Conservation (phyloP, 2,888 invertebrate species). For the Erynnis tages region DNA sequence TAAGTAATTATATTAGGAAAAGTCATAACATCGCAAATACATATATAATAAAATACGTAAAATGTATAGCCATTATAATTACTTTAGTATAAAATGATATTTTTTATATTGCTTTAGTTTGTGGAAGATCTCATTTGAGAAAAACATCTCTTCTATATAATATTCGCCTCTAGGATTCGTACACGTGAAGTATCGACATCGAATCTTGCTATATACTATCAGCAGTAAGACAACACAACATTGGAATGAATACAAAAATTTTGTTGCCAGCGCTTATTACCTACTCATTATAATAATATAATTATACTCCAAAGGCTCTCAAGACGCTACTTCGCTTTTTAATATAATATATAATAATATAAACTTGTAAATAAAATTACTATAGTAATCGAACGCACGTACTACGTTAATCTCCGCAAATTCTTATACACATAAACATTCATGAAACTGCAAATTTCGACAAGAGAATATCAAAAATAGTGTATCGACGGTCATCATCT, state of each 20-base stretch:
- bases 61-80: slow-evolving; percentile 31
- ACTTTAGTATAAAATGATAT: slow-evolving; percentile 37
- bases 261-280: slow-evolving; percentile 63
- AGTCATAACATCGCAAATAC: slow-evolving; percentile 6
- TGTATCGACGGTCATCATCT: slow-evolving; percentile 71
- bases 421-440: slow-evolving; percentile 59
- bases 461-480: slow-evolving; percentile 82
- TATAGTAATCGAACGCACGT: slow-evolving; percentile 68
- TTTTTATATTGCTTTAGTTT: slow-evolving; percentile 66
- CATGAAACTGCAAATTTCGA: slow-evolving; percentile 77
- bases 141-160: slow-evolving; percentile 17
- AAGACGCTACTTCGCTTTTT: slow-evolving; percentile 72
- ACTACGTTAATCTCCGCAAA: slow-evolving; percentile 60
- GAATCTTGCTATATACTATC: slow-evolving; percentile 18
- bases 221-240: slow-evolving; percentile 36
- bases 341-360: slow-evolving; percentile 62
- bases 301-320: slow-evolving; percentile 66
- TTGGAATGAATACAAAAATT: slow-evolving; percentile 43
- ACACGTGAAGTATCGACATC: slow-evolving; percentile 27
- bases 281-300: slow-evolving; percentile 51
- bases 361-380: slow-evolving; percentile 80
- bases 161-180: slow-evolving; percentile 2
- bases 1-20: not conserved
- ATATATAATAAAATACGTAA: not conserved
- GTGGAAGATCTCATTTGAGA: slow-evolving; percentile 53